phyloP scores from a whole-genome alignment of 2,888 invertebrate species.

The Heteromurus nitidus region DNA sequence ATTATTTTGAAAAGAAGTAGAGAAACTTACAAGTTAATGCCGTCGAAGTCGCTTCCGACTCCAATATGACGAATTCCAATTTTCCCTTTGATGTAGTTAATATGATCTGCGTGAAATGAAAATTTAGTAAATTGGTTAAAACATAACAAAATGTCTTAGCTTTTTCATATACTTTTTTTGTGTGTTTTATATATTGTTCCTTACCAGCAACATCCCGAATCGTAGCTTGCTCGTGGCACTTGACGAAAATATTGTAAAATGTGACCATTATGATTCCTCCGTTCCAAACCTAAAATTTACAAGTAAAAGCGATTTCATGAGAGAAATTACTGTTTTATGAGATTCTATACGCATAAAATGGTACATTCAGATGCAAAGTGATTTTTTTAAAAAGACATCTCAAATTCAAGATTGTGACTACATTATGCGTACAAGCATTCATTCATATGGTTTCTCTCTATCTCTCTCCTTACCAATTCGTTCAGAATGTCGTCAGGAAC shows the following conservation, averaged over 20 bases:
- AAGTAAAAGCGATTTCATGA: constrained; percentile 12
- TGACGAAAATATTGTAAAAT: constrained; percentile 87
- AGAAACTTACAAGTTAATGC: constrained; percentile 75
- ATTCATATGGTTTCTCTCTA: too few relatives aligned
- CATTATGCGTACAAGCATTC: too few relatives aligned
- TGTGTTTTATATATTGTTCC: not conserved
- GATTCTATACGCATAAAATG: not conserved
- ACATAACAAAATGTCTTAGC: not conserved
- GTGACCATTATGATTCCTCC: constrained; percentile 91
- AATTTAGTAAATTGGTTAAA: not conserved
- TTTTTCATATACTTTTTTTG: not conserved
- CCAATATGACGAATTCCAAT: constrained; percentile 92
- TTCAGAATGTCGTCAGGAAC: constrained; percentile 81
- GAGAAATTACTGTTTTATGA: constrained; percentile 18
- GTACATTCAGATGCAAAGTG: too few relatives aligned
- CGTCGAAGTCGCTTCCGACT: constrained; percentile 91
- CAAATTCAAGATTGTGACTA: too few relatives aligned
- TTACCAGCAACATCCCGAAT: constrained; percentile 87
- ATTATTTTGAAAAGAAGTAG: too few relatives aligned
- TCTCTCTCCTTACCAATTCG: constrained; percentile 77
- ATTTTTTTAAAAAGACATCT: too few relatives aligned
- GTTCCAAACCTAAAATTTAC: constrained; percentile 81
- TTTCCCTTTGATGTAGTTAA: constrained; percentile 90
- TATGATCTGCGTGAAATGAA: constrained; percentile 83
- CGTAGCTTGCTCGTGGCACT: constrained; percentile 83